These are phyloP conservation scores for Zhuqinia jingwanae DNA, from an alignment of 2,888 invertebrate genomes.

Conservation along the genomic window DNA sequence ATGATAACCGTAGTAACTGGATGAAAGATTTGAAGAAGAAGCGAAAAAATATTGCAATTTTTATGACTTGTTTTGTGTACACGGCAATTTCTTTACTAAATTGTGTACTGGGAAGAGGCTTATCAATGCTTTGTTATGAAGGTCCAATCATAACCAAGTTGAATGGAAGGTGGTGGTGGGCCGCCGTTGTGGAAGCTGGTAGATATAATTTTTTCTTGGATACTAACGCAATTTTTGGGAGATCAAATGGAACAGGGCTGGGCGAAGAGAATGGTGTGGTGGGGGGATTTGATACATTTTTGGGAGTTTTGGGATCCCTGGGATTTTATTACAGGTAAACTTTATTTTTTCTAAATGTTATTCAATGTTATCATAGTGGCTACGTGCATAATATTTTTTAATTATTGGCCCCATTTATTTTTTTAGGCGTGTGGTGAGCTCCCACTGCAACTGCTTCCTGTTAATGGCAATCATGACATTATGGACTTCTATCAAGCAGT, in stretches of 20 bases:
- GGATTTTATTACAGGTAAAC: constrained; percentile 25
- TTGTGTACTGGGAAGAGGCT: constrained; percentile 1
- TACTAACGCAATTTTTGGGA: not conserved
- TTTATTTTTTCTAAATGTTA: too few species aligned
- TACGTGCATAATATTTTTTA: too few species aligned
- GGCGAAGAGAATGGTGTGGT: too few species aligned
- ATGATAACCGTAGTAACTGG: not conserved
- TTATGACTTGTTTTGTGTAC: not conserved
- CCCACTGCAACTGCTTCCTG: not conserved
- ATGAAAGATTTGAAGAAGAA: not conserved
- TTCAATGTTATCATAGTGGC: too few species aligned
- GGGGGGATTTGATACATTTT: not conserved
- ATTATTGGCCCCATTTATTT: not conserved
- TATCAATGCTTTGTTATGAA: not conserved
- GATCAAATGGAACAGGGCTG: not conserved
- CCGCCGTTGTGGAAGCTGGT: not conserved
- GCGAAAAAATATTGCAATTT: not conserved
- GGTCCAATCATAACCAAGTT: not conserved
- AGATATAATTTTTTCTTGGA: not conserved
- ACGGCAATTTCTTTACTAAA: not conserved
- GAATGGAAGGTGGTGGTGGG: constrained; percentile 17
- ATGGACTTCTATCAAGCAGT: not conserved
- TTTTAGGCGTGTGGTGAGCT: not conserved
- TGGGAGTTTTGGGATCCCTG: not conserved
- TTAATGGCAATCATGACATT: constrained; percentile 7